Evolutionary conservation across 2,888 invertebrate species (phyloP), one percentile per base, ranked within the genome.

Genomic region (Rhingia rostrata): DNA sequence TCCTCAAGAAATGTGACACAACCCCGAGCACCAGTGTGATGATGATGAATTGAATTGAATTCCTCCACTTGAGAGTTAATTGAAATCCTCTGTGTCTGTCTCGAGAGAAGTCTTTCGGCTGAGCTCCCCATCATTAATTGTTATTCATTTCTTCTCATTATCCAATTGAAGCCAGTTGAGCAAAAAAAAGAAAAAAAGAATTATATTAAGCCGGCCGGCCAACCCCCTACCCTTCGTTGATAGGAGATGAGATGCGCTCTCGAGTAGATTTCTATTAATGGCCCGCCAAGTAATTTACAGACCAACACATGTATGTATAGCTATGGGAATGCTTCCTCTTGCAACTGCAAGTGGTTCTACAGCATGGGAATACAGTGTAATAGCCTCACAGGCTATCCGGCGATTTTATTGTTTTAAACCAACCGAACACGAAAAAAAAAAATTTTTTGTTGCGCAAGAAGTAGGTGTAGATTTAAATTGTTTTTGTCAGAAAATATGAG

Each of bases 101-200:
- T 14, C 12, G 43, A 69, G 78, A 83, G 83, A 79, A 73, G 73
- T 45, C n/a, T 51, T 56, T 43, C 35, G 63, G 30, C 54, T 47
- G 9, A 41, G 7, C 30, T 35, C 35, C 41, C 58, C 41, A 22
- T 54, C 51, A 80, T 80, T 84, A 84, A 80, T 84, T 84, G 70
- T 84, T 84, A 74, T 80, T 80, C 70, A 84, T 80, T 74, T 39
- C 69, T 78, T 80, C 74, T 70, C 80, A 84, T 84, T 84, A 84
- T 84, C 72, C 84, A 84, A 84, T 84, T 79, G 84, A 84, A 75
- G 47, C 45, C 74, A 80, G 84, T 84, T 84, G 75, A 74, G 39
- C 43, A 61, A 74, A 70, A 53, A 41, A 41, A 35, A n/a, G 49
- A 9, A 22, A 22, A 22, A 22, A 22, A 22, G 22, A 22, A 22